These are phyloP conservation scores for Augochlorella aurata DNA, from an alignment of 2,888 invertebrate species.

Conservation along the genomic window DNA sequence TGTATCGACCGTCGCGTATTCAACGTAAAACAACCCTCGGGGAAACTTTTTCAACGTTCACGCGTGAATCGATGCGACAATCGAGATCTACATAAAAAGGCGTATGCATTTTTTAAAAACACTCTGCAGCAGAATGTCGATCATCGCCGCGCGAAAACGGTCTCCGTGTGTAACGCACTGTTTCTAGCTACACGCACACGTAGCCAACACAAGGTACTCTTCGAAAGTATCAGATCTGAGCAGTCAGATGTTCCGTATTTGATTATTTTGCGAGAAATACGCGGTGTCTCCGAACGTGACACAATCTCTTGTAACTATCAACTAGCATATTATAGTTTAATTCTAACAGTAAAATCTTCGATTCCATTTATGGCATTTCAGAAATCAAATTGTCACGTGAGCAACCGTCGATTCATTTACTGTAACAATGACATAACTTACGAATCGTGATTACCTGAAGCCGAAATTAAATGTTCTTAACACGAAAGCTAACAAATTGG, in stretches of 20 bases:
- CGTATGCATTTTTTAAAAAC: constrained; percentile 19
- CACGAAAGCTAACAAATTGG: no score
- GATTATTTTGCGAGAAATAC: no score
- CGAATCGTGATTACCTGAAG: not conserved
- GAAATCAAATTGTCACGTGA: not conserved
- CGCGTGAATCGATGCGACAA: constrained; percentile 56
- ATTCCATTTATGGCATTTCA: no score
- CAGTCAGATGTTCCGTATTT: not conserved
- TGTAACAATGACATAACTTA: not conserved
- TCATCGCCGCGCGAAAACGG: constrained; percentile 24
- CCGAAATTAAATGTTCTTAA: not conserved
- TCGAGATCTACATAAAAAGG: constrained; percentile 49
- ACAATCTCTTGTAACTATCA: no score
- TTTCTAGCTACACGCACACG: no score
- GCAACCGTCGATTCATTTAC: not conserved
- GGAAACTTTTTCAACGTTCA: constrained; percentile 31
- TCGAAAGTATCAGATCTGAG: no score
- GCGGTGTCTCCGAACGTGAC: no score
- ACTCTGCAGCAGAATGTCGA: constrained; percentile 10
- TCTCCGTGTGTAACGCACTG: not conserved
- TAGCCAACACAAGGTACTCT: not conserved
- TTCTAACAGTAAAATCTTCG: no score
- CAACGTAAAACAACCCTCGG: constrained; percentile 22
- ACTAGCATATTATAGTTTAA: no score
- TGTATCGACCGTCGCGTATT: constrained; percentile 46